Evolutionary conservation across 2,797 vertebrate species (phyloP), one percentile per base, ranked within the genome.

Genomic region (Phataginus tricuspis): DNA sequence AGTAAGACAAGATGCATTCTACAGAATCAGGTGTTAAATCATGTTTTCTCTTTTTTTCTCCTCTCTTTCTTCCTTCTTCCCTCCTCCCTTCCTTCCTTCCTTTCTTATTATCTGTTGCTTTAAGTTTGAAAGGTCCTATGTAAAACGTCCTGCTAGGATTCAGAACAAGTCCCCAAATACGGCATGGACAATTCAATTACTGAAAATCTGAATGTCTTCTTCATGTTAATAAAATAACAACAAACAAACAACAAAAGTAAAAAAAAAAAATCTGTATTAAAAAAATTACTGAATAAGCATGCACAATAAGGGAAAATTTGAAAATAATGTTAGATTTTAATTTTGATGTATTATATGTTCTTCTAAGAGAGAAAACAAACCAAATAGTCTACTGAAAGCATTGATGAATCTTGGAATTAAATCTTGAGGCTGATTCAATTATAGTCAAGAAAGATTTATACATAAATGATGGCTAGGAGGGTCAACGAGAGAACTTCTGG

Each of bases 361-460:
- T 85, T 82, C 23, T 7, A 86, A 86, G 69, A 79, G 4, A 90
- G 68, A 74, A 95, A 90, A 91, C 64, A 86, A 74, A n/a, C n/a
- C 7, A 69, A 75, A 25, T 45, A 49, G 83, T 94, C 39, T 89
- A 77, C 25, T 51, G 42, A 74, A 88, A 77, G 6, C 1, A 21
- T 61, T 34, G 4, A 39, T 37, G 27, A 66, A 57, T 83, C 77
- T 95, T 95, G 64, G 39, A 87, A 95, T 80, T 94, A 82, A 94
- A 61, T 90, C 21, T 88, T 88, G 86, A 69, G 29, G 29, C 19
- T 66, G 19, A 72, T 49, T 90, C 13, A 25, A 63, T 57, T 31
- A 39, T 10, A 88, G 45, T 49, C 23, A 78, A 61, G 2, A 72
- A 90, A 88, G 13, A 93, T 2, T 80, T 83, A 86, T 31, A 69